A percentile compares a stretch with the other conserved stretches of the same genome.
phyloP scores from a whole-genome alignment of 1,140 invertebrate species.

The Pseudomyrmex gracilis region DNA sequence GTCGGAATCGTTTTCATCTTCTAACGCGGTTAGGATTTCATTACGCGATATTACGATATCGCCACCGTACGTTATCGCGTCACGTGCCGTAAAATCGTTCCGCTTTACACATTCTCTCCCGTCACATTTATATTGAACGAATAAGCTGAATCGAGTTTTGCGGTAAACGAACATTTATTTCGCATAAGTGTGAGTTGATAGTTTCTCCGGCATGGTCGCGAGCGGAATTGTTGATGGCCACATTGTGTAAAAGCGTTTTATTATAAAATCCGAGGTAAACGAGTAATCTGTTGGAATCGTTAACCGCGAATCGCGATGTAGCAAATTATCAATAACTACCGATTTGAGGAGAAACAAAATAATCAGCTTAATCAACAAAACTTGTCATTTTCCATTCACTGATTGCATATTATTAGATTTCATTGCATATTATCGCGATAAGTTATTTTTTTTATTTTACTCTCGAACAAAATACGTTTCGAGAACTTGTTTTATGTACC shows the following conservation, averaged over 20 bases:
- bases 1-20: constrained; percentile 33
- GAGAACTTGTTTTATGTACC: background rate
- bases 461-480: background rate
- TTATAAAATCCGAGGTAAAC: background rate
- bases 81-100: constrained; percentile 57
- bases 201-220: background rate
- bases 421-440: background rate
- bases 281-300: too few relatives aligned
- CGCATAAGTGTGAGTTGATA: constrained; percentile 38
- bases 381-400: too few relatives aligned
- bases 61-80: constrained; percentile 29
- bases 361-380: background rate
- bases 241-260: constrained; percentile 18
- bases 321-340: too few relatives aligned
- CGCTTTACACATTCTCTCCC: too few relatives aligned
- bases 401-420: background rate
- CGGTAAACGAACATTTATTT: constrained; percentile 41
- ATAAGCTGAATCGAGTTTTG: constrained; percentile 36
- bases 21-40: constrained; percentile 63
- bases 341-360: background rate
- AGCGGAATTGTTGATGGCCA: constrained; percentile 15
- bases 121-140: constrained; percentile 38
- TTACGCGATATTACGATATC: constrained; percentile 63
- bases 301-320: too few relatives aligned
- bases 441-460: background rate